Percentiles rank a stretch among this genome's conserved stretches.
Evolutionary conservation across 2,888 invertebrate species (phyloP).

Genomic region (Corbicula japonica): DNA sequence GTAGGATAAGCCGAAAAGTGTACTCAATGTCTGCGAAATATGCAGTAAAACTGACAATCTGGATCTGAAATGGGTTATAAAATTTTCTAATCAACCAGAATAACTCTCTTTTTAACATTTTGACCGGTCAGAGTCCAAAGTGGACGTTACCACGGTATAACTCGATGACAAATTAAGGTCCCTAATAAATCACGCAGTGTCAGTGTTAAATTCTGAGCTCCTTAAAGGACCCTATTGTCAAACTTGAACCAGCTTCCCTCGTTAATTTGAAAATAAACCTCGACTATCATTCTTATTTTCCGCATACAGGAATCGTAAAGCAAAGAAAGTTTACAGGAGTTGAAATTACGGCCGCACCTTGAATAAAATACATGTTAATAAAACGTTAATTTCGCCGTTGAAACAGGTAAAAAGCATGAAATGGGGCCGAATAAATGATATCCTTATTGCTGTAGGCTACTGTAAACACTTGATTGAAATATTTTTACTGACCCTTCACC

Average conservation of each 20-base stretch:
- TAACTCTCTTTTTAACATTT: conserved; percentile 20
- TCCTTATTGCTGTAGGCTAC: conserved; percentile 19
- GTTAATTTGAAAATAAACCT: conserved; percentile 35
- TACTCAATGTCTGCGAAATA: conserved; percentile 25
- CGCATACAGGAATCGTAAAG: background rate
- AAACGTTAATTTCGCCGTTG: conserved; percentile 36
- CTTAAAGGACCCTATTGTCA: conserved; percentile 34
- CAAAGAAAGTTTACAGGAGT: conserved; percentile 14
- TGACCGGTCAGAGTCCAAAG: conserved; percentile 40
- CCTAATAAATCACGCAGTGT: conserved; percentile 45
- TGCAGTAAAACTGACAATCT: conserved; percentile 38
- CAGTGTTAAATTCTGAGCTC: conserved; percentile 23
- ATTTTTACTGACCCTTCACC: conserved; percentile 44
- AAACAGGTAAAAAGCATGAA: conserved; percentile 14
- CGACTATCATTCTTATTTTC: background rate
- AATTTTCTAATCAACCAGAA: conserved; percentile 37
- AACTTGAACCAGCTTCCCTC: conserved; percentile 30
- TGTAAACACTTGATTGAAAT: conserved; percentile 19
- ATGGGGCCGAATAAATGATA: conserved; percentile 14
- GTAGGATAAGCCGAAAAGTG: conserved; percentile 33
- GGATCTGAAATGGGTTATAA: conserved; percentile 33
- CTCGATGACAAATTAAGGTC: conserved; percentile 27
- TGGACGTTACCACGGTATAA: conserved; percentile 10
- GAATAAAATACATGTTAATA: conserved; percentile 41
- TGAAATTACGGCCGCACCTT: conserved; percentile 12